These are phyloP conservation scores for Spea hammondii DNA, from an alignment of 2,797 vertebrate genomes.

Conservation along the genomic window DNA sequence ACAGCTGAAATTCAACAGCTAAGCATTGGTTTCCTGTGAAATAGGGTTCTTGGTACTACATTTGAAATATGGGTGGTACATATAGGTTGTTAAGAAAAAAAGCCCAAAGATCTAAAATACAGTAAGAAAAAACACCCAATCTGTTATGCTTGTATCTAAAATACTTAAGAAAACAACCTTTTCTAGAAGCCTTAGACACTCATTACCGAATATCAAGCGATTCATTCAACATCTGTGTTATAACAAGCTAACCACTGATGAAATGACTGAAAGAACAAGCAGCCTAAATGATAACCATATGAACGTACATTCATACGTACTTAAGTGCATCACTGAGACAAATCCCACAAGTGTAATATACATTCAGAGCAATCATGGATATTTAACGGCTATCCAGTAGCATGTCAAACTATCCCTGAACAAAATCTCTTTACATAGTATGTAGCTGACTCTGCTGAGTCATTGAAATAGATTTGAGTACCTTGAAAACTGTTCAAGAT, in stretches of 20 bases:
- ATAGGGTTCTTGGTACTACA: too few species aligned
- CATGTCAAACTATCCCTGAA: background rate
- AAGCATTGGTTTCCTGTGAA: too few species aligned
- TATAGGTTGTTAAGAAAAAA: too few species aligned
- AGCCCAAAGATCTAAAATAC: too few species aligned
- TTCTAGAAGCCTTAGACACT: background rate
- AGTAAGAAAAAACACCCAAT: too few species aligned
- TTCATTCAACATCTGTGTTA: slow-evolving; percentile 5
- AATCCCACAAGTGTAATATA: slow-evolving; percentile 1
- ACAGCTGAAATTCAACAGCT: too few species aligned
- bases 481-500: too few species aligned
- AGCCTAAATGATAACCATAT: slow-evolving; percentile 3
- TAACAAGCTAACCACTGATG: slow-evolving; percentile 1
- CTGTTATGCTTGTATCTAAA: too few species aligned
- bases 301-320: background rate
- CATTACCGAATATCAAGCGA: background rate
- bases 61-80: too few species aligned
- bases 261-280: background rate
- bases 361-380: background rate
- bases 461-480: background rate
- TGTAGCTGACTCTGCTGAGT: background rate
- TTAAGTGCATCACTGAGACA: background rate
- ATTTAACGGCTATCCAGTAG: background rate
- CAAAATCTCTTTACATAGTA: background rate
- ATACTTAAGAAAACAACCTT: too few species aligned